Evolutionary conservation across 2,797 vertebrate species (phyloP).

Genomic region (Muscicapa striata): DNA sequence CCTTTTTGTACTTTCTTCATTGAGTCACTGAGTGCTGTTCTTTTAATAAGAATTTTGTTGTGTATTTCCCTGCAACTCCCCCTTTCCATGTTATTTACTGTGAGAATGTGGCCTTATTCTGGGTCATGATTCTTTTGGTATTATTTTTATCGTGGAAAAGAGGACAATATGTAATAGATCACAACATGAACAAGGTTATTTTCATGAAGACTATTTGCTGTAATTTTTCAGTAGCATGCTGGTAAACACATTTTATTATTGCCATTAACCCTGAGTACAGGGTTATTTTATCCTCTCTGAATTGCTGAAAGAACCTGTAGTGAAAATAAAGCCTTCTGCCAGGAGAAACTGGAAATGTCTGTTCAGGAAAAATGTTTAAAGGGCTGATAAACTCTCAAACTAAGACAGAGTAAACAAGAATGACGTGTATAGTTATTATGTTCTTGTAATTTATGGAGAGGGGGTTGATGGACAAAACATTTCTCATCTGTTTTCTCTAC

Average conservation of each 20-base stretch:
- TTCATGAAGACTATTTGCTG: background rate
- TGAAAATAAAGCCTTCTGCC: background rate
- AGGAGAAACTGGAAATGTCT: background rate
- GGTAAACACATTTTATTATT: background rate
- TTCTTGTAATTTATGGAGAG: background rate
- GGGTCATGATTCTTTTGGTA: background rate
- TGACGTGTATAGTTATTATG: background rate
- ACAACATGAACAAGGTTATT: background rate
- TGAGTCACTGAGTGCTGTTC: background rate
- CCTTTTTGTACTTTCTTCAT: background rate
- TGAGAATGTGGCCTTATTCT: background rate
- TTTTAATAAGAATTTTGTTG: background rate
- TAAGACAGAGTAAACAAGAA: background rate
- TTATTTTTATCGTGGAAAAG: background rate
- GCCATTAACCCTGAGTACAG: background rate
- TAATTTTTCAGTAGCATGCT: background rate
- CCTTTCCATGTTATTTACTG: background rate
- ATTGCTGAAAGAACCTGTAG: background rate
- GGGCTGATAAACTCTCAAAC: background rate
- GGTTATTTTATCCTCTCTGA: background rate
- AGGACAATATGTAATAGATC: background rate
- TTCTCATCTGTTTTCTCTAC: background rate
- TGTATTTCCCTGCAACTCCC: background rate
- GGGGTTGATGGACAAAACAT: background rate
- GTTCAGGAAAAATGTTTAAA: background rate